Percentiles rank a stretch among this genome's conserved stretches.
Evolutionary conservation across 1,140 invertebrate genomes (phyloP).

Genomic region (Diprion similis): DNA sequence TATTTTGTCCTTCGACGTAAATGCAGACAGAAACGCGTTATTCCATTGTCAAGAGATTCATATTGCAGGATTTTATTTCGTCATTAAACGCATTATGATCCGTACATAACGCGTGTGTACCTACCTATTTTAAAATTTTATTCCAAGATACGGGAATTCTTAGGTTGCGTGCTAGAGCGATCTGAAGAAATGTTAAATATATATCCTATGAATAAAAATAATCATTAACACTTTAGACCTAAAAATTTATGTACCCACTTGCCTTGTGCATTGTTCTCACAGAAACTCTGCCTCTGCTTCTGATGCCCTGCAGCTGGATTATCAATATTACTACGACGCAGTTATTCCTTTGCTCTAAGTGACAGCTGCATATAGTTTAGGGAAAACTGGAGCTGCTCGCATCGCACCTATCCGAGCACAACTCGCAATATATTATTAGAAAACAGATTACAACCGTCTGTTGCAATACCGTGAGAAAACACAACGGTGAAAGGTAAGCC

Average conservation of each 20-base stretch:
- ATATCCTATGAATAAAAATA: no score
- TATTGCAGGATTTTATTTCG: no score
- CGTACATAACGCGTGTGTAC: no score
- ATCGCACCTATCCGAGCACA: neutral
- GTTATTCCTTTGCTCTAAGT: neutral
- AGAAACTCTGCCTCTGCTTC: neutral
- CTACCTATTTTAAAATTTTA: no score
- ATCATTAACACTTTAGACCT: no score
- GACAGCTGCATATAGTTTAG: neutral
- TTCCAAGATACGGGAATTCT: no score
- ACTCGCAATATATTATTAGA: slow-evolving; percentile 43
- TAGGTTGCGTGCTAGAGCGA: no score
- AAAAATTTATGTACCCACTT: neutral
- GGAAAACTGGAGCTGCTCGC: neutral
- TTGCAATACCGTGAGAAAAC: slow-evolving; percentile 47
- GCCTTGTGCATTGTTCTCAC: neutral
- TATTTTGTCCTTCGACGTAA: no score
- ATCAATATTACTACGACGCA: neutral
- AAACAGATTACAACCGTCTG: slow-evolving; percentile 39
- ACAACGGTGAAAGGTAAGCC: slow-evolving; percentile 45
- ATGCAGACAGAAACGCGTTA: no score
- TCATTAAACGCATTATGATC: no score
- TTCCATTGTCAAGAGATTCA: no score
- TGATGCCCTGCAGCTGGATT: neutral
- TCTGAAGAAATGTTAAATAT: no score